A percentile compares a stretch with the other conserved stretches of the same genome.
Conservation (phyloP, 1,140 invertebrate genomes). For the Drosophila repletoides region DNA sequence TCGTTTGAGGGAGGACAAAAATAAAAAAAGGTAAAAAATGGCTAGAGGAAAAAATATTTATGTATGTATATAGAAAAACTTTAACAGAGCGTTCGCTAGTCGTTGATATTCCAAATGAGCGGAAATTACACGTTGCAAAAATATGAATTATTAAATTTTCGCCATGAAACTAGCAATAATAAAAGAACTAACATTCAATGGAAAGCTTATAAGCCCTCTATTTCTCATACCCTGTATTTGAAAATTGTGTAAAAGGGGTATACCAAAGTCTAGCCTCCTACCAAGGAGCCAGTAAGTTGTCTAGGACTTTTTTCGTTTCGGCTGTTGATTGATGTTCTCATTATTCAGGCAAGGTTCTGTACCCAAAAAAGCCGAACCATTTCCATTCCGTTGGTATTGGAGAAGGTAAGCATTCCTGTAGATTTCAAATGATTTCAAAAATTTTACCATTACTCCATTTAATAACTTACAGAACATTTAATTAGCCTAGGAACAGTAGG, state of each 20-base stretch:
- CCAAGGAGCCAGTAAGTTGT: too few relatives aligned
- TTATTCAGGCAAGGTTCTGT: too few relatives aligned
- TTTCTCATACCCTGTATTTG: background rate
- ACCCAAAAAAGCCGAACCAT: too few relatives aligned
- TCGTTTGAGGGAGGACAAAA: slow-evolving; percentile 13
- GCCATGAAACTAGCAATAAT: slow-evolving; percentile 43
- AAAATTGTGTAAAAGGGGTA: background rate
- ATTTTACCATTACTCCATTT: too few relatives aligned
- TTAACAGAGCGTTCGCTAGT: background rate
- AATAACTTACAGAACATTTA: too few relatives aligned
- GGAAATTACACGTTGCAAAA: slow-evolving; percentile 57
- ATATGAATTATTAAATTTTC: slow-evolving; percentile 50
- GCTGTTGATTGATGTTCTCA: too few relatives aligned
- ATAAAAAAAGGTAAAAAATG: slow-evolving; percentile 7
- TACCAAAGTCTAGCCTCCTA: too few relatives aligned
- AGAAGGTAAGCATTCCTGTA: too few relatives aligned
- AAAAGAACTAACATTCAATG: slow-evolving; percentile 15
- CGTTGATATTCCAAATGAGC: slow-evolving; percentile 49
- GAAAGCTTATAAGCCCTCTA: background rate
- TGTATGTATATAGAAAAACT: background rate
- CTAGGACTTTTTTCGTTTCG: too few relatives aligned
- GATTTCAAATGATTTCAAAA: too few relatives aligned
- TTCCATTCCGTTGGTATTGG: too few relatives aligned
- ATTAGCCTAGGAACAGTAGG: too few relatives aligned
- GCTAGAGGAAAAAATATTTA: slow-evolving; percentile 16